Evolutionary conservation across 2,888 invertebrate species (phyloP), one percentile per base, ranked within the genome.

Genomic region (Anorthoa munda): DNA sequence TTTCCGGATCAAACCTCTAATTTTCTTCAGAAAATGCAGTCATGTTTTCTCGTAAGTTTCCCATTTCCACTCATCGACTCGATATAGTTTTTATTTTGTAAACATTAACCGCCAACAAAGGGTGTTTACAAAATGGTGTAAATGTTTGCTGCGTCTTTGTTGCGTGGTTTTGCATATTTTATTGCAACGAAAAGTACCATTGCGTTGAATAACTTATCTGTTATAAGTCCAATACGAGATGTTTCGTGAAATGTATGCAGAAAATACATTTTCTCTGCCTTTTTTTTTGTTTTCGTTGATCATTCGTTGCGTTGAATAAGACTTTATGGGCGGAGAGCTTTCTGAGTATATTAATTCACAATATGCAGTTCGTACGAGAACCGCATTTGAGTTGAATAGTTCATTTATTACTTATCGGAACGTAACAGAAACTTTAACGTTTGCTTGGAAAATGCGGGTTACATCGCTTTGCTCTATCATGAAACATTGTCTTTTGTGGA

Each of bases 371-470:
- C 11, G 2, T 61, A 75, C 17, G 17, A 21, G n/a, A 51, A 65
- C 45, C n/a, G 45, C 58, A 66, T 50, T 65, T 60, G 50, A 50
- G 64, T 67, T 56, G 64, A 78, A 67, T 55, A 60, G 59, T 68
- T 51, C 60, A 66, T 74, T 67, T 73, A 45, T 74, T 17, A 50
- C 17, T 3, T 45, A 77, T 39, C 46, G 55, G 7, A 79, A 69
- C n/a, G 45, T 65, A 79, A 48, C 51, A n/a, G 23, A 58, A 72
- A 56, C 23, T 64, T 48, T 23, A 51, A 48, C 18, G 31, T 55
- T 50, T 46, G 17, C 48, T 55, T 39, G 48, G 31, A 45, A 74
- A 66, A 66, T 66, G 51, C 66, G 61, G 65, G 56, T 9, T 45
- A 53, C 65, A 45, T 45, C 46, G 46, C 15, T 63, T 53, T 63